Conservation (phyloP, 2,797 vertebrate species). For the Ctenopoma kingsleyae region DNA sequence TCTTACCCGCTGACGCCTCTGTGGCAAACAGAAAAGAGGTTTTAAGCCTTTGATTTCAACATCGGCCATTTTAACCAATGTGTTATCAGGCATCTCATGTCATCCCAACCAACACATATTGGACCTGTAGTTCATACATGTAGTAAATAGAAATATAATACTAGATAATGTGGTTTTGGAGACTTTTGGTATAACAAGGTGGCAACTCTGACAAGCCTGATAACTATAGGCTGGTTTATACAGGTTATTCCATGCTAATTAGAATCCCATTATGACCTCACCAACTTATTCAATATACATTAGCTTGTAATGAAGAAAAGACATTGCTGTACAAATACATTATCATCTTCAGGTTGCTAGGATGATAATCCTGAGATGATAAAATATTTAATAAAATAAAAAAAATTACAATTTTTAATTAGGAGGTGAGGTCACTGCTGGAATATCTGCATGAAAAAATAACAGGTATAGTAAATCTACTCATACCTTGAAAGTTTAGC, state of each 20-base stretch:
- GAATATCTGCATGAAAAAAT: conserved; percentile 4
- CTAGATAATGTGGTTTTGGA: neutral
- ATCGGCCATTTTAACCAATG: neutral
- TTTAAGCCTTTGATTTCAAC: neutral
- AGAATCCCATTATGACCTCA: conserved; percentile 52
- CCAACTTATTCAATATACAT: conserved; percentile 21
- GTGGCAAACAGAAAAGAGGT: conserved; percentile 19
- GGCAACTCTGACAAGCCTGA: conserved; percentile 49
- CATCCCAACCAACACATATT: conserved; percentile 9
- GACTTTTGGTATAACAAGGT: neutral
- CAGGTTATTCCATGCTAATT: conserved; percentile 50
- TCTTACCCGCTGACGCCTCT: conserved; percentile 65
- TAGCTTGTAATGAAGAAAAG: neutral
- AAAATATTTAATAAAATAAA: neutral
- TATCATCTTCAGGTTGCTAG: neutral
- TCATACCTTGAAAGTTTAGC: conserved; percentile 4
- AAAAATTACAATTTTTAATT: too few relatives aligned
- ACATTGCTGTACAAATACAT: neutral
- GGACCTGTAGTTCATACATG: neutral
- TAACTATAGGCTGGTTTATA: conserved; percentile 25
- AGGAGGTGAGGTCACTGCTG: conserved; percentile 60
- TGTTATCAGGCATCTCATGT: conserved; percentile 48
- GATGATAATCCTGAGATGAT: neutral
- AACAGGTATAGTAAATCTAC: conserved; percentile 4
- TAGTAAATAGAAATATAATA: neutral